Evolutionary conservation across 2,113 vertebrate species (phyloP).

Genomic region (Pangasianodon gigas): DNA sequence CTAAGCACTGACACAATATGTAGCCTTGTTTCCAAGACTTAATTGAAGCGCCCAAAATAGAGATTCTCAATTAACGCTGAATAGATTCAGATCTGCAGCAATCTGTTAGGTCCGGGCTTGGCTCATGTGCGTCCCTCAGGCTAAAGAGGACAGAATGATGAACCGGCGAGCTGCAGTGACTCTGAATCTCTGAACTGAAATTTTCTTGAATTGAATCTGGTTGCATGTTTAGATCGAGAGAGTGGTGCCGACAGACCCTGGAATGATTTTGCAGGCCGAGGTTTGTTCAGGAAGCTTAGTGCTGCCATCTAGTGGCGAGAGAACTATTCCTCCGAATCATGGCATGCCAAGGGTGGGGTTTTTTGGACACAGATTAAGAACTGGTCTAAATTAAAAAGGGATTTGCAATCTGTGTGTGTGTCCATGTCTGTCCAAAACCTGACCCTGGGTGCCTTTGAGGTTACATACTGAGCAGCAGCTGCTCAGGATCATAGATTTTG

Average conservation of each 20-base stretch:
- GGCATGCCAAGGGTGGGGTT: neutral
- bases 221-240: neutral
- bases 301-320: conserved; percentile 30
- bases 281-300: neutral
- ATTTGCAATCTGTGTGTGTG: neutral
- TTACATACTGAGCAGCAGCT: conserved; percentile 1
- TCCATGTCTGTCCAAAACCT: neutral
- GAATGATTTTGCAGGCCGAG: neutral
- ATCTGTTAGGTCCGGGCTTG: conserved; percentile 20
- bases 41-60: conserved; percentile 40
- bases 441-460: neutral
- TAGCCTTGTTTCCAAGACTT: neutral
- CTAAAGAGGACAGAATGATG: conserved; percentile 13
- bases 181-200: neutral
- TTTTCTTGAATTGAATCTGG: neutral
- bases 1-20: neutral
- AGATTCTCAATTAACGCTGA: conserved; percentile 37
- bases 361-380: conserved; percentile 2
- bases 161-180: neutral
- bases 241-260: neutral
- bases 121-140: conserved; percentile 7
- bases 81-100: conserved; percentile 22
- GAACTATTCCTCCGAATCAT: neutral
- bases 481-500: neutral
- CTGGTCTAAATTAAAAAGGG: conserved; percentile 25